phyloP scores from a whole-genome alignment of 2,888 invertebrate species.

The Cepaea hortensis region DNA sequence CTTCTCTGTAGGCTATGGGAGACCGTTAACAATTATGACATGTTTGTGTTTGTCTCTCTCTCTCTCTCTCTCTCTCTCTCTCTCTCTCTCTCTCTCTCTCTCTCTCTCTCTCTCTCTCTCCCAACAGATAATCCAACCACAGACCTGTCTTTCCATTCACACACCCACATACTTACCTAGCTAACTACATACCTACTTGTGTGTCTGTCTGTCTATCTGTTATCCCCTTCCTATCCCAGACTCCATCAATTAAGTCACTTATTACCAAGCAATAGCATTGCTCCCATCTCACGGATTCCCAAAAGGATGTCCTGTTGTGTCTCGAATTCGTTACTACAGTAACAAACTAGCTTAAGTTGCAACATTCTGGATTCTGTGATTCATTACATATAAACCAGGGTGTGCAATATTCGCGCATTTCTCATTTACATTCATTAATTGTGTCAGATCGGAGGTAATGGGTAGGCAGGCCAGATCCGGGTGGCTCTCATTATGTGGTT shows the following conservation, averaged over 20 bases:
- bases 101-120: slow-evolving; percentile 36
- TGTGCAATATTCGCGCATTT: neutral
- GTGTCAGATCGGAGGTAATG: neutral
- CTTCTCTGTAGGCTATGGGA: too few species aligned
- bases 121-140: slow-evolving; percentile 14
- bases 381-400: too few species aligned
- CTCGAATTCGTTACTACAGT: too few species aligned
- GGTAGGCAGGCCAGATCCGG: neutral
- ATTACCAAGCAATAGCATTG: too few species aligned
- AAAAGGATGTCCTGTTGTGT: too few species aligned
- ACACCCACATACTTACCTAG: neutral
- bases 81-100: slow-evolving; percentile 35
- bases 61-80: slow-evolving; percentile 28
- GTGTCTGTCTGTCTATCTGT: too few species aligned
- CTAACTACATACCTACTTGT: neutral
- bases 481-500: slow-evolving; percentile 1
- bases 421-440: neutral
- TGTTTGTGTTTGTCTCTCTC: neutral
- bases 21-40: too few species aligned
- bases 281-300: too few species aligned
- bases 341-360: too few species aligned
- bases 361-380: too few species aligned
- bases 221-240: too few species aligned
- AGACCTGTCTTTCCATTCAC: neutral
- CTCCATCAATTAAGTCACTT: too few species aligned